Percentiles rank a stretch among this genome's conserved stretches.
These are phyloP conservation scores for Drosophila lacertosa DNA, from an alignment of 1,140 invertebrate genomes.

Conservation along the genomic window DNA sequence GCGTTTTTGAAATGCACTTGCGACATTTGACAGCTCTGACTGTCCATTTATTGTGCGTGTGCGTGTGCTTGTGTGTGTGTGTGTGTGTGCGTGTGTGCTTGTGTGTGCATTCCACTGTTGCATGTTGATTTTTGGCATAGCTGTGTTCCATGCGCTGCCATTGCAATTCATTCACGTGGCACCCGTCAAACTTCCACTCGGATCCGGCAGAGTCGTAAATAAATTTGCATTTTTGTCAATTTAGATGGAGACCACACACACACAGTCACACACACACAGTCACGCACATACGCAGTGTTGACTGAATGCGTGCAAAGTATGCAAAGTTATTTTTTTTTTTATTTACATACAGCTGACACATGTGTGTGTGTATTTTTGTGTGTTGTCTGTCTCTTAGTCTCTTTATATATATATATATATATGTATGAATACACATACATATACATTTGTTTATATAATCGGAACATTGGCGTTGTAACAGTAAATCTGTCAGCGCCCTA, in stretches of 20 bases:
- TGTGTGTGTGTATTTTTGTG: background rate
- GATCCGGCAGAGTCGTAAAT: conserved; percentile 72
- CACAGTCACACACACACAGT: conserved; percentile 14
- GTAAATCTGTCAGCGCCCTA: conserved; percentile 20
- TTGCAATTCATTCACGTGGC: conserved; percentile 70
- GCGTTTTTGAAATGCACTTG: conserved; percentile 77
- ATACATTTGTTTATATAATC: background rate
- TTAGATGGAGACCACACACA: conserved; percentile 63
- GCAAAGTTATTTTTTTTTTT: conserved; percentile 70
- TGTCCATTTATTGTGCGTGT: conserved; percentile 49
- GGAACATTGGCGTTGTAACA: conserved; percentile 1
- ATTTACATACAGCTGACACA: conserved; percentile 4
- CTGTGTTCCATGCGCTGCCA: conserved; percentile 54
- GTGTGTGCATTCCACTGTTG: conserved; percentile 29
- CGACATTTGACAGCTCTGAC: conserved; percentile 75
- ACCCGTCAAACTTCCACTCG: conserved; percentile 42
- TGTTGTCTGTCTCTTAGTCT: no score
- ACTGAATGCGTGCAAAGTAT: conserved; percentile 65
- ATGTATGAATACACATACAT: background rate
- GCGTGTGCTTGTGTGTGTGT: background rate
- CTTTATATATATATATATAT: background rate
- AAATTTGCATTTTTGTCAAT: conserved; percentile 82
- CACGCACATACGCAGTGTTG: background rate
- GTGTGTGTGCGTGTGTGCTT: conserved; percentile 11
- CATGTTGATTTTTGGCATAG: conserved; percentile 71